Conservation (phyloP, 2,797 vertebrate species). For the Rousettus madagascariensis region DNA sequence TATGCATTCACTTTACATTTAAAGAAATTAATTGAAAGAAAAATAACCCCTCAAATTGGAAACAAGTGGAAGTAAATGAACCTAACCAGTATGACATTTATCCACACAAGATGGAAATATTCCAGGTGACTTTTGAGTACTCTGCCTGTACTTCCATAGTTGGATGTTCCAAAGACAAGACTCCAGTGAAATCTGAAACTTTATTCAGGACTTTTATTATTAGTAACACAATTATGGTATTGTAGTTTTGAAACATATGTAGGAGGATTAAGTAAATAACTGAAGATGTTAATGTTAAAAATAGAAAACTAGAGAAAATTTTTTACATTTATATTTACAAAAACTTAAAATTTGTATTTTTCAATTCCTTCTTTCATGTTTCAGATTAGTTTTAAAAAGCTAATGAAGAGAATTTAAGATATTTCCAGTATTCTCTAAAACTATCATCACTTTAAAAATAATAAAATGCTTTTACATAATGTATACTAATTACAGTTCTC, state of each 20-base stretch:
- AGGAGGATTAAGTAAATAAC: neutral
- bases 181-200: neutral
- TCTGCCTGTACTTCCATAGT: neutral
- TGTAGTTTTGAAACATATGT: neutral
- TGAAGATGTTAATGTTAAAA: neutral
- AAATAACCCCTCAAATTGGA: neutral
- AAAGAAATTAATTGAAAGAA: neutral
- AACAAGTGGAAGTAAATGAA: neutral
- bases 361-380: neutral
- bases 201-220: neutral
- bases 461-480: neutral
- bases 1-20: neutral
- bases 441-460: neutral
- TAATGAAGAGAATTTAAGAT: neutral
- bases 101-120: neutral
- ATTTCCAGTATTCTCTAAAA: neutral
- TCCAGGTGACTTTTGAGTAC: neutral
- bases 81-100: neutral
- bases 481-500: neutral
- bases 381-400: neutral
- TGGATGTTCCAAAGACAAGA: neutral
- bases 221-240: neutral
- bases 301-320: neutral
- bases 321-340: neutral
- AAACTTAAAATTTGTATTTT: constrained; percentile 28